These are phyloP conservation scores for Plodia interpunctella DNA, from an alignment of 1,140 invertebrate genomes.

Conservation along the genomic window DNA sequence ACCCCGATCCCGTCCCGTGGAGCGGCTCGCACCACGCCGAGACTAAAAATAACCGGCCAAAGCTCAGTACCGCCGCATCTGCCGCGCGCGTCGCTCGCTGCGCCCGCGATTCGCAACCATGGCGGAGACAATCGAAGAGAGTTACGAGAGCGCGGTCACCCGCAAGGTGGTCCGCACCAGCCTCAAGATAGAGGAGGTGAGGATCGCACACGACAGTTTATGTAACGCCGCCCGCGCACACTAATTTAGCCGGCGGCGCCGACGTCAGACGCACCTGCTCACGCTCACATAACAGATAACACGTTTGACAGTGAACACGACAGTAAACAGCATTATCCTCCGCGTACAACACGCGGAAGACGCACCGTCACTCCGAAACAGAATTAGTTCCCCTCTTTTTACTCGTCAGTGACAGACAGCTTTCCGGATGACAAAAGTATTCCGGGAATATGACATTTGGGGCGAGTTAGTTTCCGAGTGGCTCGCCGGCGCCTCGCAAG, in stretches of 20 bases:
- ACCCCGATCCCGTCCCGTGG: constrained; percentile 47
- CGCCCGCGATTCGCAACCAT: constrained; percentile 65
- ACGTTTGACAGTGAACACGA: constrained; percentile 66
- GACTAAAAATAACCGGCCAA: constrained; percentile 66
- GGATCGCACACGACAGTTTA: constrained; percentile 60
- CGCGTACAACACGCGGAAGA: constrained; percentile 18
- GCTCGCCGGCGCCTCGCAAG: constrained; percentile 37
- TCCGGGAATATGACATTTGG: constrained; percentile 37
- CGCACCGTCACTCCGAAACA: constrained; percentile 17
- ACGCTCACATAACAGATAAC: constrained; percentile 69
- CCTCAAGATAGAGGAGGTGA: constrained; percentile 83
- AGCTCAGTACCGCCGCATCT: constrained; percentile 66
- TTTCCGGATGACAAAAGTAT: constrained; percentile 42
- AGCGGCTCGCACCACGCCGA: constrained; percentile 46
- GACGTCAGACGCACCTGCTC: constrained; percentile 47
- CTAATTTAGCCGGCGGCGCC: constrained; percentile 49
- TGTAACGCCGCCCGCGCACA: constrained; percentile 61
- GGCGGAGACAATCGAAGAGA: constrained; percentile 78
- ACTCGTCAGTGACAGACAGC: constrained; percentile 29
- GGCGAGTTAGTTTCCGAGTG: constrained; percentile 22
- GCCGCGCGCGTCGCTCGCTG: constrained; percentile 67
- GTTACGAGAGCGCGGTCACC: constrained; percentile 79
- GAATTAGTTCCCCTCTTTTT: constrained; percentile 19
- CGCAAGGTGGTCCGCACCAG: constrained; percentile 80
- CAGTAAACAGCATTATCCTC: constrained; percentile 60